Conservation (phyloP, 2,888 invertebrate genomes). For the Pseudeuparius sepicola region DNA sequence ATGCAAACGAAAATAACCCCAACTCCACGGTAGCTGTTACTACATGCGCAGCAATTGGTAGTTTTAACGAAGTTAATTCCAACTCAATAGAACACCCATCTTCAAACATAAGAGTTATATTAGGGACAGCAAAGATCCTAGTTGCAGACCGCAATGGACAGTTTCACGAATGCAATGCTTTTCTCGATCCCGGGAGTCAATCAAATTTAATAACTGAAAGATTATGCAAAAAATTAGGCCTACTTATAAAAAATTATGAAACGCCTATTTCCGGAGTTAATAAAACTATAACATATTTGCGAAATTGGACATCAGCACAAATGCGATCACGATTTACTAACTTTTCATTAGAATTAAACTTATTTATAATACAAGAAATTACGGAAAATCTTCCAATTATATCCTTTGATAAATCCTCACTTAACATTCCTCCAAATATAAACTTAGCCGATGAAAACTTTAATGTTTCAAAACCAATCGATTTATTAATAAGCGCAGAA, state of each 20-base stretch:
- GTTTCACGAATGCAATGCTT: constrained; percentile 10
- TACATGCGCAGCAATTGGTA: too few relatives aligned
- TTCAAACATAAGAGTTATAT: too few relatives aligned
- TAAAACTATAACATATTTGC: constrained; percentile 9
- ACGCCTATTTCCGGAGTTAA: constrained; percentile 9
- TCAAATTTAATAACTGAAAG: constrained; percentile 16
- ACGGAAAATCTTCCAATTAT: constrained; percentile 12
- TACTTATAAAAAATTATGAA: too few relatives aligned
- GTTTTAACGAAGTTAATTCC: too few relatives aligned
- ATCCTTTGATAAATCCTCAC: constrained; percentile 2
- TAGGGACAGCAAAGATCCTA: constrained; percentile 16
- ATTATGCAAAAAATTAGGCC: constrained; percentile 14
- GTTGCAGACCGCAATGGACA: constrained; percentile 11
- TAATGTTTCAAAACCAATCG: constrained; percentile 11
- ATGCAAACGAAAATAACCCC: too few relatives aligned
- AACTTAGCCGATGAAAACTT: constrained; percentile 12
- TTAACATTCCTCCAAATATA: constrained; percentile 11
- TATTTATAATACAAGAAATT: constrained; percentile 12
- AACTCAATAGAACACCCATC: too few relatives aligned
- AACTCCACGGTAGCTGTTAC: too few relatives aligned
- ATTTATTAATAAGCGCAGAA: constrained; percentile 8
- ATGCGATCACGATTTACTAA: constrained; percentile 11
- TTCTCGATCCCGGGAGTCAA: constrained; percentile 18
- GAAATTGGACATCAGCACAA: background rate
- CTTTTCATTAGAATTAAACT: constrained; percentile 8